phyloP scores from a whole-genome alignment of 2,113 vertebrate genomes.

The Apodemus sylvaticus region DNA sequence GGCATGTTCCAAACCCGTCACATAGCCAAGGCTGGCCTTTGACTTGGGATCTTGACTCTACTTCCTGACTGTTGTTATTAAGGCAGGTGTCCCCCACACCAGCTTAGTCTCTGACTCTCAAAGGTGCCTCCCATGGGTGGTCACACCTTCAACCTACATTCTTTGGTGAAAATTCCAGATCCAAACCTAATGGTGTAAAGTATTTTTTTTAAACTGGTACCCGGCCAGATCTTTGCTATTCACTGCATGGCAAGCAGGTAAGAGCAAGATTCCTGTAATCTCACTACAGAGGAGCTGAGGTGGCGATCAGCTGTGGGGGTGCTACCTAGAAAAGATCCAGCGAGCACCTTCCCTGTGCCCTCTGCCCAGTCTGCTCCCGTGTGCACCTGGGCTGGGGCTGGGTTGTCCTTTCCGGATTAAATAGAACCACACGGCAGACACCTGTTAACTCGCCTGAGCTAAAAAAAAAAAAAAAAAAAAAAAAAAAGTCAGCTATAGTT shows the following conservation, averaged over 20 bases:
- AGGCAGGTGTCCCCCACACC: neutral
- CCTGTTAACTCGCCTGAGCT: slow-evolving; percentile 73
- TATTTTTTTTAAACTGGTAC: neutral
- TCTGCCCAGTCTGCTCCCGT: neutral
- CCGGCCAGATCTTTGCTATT: neutral
- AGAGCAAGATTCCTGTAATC: neutral
- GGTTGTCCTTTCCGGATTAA: slow-evolving; percentile 71
- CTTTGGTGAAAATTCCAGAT: neutral
- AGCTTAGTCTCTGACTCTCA: neutral
- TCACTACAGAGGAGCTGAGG: neutral
- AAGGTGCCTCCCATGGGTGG: neutral
- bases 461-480: too few relatives aligned
- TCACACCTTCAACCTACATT: neutral
- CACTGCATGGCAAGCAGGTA: neutral
- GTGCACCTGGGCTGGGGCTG: slow-evolving; percentile 73
- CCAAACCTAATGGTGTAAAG: neutral
- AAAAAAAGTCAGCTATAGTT: slow-evolving; percentile 62
- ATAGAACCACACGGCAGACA: slow-evolving; percentile 77
- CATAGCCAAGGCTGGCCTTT: neutral
- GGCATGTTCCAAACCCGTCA: neutral
- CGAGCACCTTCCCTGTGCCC: neutral
- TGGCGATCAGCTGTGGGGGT: neutral
- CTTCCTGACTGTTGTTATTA: neutral
- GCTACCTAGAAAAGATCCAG: neutral
- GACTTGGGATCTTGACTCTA: too few relatives aligned